Evolutionary conservation across 2,797 vertebrate species (phyloP), one percentile per base, ranked within the genome.

Genomic region (Coregonus ussuriensis): DNA sequence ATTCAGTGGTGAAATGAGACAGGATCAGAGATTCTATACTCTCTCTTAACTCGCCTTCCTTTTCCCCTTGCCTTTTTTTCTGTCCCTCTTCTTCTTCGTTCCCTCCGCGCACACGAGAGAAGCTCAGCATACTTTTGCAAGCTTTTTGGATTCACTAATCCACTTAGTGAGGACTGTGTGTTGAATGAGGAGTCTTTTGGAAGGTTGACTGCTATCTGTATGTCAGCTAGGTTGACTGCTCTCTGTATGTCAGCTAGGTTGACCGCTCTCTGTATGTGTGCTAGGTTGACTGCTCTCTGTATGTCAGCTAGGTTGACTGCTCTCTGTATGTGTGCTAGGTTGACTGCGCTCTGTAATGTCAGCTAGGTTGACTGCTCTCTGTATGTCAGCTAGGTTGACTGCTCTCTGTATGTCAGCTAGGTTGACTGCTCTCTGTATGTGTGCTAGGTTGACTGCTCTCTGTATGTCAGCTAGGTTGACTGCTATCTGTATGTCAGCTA

Each of bases 1-100:
- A 88, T 85, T 77, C 76, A 84, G 33, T 21, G 67, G 74, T 82
- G 47, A 78, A 83, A 87, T 82, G 51, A 89, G 74, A 82, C 75
- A 74, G 79, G 75, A 83, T 87, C 78, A 85, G 74, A 62, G 74
- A 82, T 79, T 81, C 75, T 75, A 75, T 35, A 75, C 75, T 81
- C 68, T 25, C 68, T 70, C 72, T 74, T 18, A 59, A 59, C 72
- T 74, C 54, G 4, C 15, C 3, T 25, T 72, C 29, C 7, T 15
- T 73, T 29, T 35, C 29, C 33, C 54, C 35, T 7, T 73, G 1
- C 2, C 52, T 72, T 5, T 15, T 54, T 6, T 14, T 14, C 33
- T 15, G 52, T 74, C 53, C 69, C 66, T 68, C 47, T 47, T 74
- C 11, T 31, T 47, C 31, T 18, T 51, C 14, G 31, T 13, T 59